Conservation (phyloP, 2,113 vertebrate species). For the Elgaria multicarinata region DNA sequence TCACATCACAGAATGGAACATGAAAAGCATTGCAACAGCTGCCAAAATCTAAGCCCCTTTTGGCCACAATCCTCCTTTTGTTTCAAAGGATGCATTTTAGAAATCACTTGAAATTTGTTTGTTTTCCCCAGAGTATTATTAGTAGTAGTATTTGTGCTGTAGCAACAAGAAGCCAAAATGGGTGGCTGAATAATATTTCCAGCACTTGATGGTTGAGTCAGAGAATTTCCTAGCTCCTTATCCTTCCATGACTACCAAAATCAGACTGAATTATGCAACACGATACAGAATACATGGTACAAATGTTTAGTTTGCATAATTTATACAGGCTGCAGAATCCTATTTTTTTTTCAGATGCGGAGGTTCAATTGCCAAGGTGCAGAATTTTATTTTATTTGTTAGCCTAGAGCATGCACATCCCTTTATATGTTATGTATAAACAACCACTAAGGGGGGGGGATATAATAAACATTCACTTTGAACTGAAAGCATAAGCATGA, state of each 20-base stretch:
- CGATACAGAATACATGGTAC: neutral
- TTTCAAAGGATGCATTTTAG: neutral
- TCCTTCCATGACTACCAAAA: neutral
- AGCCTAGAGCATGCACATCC: neutral
- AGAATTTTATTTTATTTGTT: no score
- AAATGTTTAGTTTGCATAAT: neutral
- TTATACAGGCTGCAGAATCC: neutral
- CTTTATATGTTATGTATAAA: neutral
- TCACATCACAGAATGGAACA: slow-evolving; percentile 11
- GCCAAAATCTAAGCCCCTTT: neutral
- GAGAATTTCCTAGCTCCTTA: neutral
- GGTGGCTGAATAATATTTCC: neutral
- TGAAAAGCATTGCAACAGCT: neutral
- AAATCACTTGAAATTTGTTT: neutral
- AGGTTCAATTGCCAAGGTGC: no score
- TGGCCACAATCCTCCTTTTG: neutral
- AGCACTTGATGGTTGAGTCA: neutral
- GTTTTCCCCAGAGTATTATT: neutral
- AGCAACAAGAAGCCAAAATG: neutral
- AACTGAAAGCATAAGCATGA: neutral
- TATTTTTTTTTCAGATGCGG: no score
- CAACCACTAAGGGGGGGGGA: neutral
- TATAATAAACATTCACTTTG: neutral
- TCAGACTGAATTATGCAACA: neutral
- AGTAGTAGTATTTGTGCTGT: neutral